Percentiles rank a stretch among this genome's conserved stretches.
Conservation (phyloP, 92 coral and sea anemone species). For the Siderastrea siderea region DNA sequence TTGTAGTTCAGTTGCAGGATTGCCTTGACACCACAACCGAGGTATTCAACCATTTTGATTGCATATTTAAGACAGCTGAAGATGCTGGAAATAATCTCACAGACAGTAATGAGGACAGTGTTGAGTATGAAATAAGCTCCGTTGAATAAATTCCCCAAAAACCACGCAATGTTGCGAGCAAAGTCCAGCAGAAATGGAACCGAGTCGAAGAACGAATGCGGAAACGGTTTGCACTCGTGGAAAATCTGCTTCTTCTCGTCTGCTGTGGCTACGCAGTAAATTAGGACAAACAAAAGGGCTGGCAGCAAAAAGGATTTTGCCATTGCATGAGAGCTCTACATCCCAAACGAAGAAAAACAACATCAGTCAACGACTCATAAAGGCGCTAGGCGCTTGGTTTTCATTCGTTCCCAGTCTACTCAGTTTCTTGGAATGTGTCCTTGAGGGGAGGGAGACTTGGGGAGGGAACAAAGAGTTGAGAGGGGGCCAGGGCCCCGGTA, state of each 20-base stretch:
- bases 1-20: conserved; percentile 86
- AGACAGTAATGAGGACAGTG: conserved; percentile 64
- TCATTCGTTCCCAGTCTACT: conserved; percentile 11
- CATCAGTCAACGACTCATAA: neutral
- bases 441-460: neutral
- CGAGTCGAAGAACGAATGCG: conserved; percentile 55
- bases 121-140: conserved; percentile 69
- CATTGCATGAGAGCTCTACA: neutral
- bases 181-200: conserved; percentile 68
- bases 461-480: neutral
- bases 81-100: conserved; percentile 61
- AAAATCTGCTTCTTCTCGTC: conserved; percentile 6
- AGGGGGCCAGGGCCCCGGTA: no score
- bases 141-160: conserved; percentile 56
- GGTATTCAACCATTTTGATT: conserved; percentile 82
- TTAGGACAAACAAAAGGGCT: conserved; percentile 2
- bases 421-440: neutral
- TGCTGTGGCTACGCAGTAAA: conserved; percentile 8
- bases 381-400: neutral
- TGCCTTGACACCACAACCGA: conserved; percentile 82
- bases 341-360: neutral
- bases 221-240: conserved; percentile 70
- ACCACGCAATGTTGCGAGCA: conserved; percentile 60
- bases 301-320: conserved; percentile 4
- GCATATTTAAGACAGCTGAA: conserved; percentile 69